A percentile compares a stretch with the other conserved stretches of the same genome.
Evolutionary conservation across 2,888 invertebrate species (phyloP).

Genomic region (Meloe dianella): DNA sequence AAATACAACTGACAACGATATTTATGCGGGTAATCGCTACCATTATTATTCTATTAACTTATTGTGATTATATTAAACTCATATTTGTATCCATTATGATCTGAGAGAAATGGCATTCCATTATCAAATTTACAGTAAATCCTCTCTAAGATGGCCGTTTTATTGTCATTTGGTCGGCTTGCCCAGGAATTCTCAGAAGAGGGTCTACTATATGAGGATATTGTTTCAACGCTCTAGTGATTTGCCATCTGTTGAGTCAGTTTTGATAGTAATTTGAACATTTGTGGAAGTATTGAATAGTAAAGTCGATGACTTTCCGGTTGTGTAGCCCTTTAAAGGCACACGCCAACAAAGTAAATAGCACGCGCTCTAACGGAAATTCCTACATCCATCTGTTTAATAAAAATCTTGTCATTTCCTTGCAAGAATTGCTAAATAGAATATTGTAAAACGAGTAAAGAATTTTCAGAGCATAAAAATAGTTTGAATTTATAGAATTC

Average conservation of each 20-base stretch:
- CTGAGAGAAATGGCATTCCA: conserved; percentile 28
- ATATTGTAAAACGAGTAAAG: not conserved
- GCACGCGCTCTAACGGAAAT: not conserved
- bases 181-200: too few relatives aligned
- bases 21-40: conserved; percentile 38
- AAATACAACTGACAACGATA: conserved; percentile 38
- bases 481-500: not conserved
- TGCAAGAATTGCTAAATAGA: not conserved
- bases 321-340: conserved; percentile 6
- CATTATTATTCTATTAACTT: conserved; percentile 44
- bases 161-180: too few relatives aligned
- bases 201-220: too few relatives aligned
- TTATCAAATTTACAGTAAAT: too few relatives aligned
- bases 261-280: conserved; percentile 21
- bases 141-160: too few relatives aligned
- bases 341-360: not conserved
- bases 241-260: conserved; percentile 41
- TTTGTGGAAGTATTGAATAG: conserved; percentile 24
- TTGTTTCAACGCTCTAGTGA: conserved; percentile 25
- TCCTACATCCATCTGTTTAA: not conserved
- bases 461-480: not conserved
- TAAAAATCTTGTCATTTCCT: not conserved
- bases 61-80: conserved; percentile 41
- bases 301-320: conserved; percentile 27
- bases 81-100: conserved; percentile 39